Evolutionary conservation across 2,113 vertebrate genomes (phyloP).

Genomic region (Sitta europaea): DNA sequence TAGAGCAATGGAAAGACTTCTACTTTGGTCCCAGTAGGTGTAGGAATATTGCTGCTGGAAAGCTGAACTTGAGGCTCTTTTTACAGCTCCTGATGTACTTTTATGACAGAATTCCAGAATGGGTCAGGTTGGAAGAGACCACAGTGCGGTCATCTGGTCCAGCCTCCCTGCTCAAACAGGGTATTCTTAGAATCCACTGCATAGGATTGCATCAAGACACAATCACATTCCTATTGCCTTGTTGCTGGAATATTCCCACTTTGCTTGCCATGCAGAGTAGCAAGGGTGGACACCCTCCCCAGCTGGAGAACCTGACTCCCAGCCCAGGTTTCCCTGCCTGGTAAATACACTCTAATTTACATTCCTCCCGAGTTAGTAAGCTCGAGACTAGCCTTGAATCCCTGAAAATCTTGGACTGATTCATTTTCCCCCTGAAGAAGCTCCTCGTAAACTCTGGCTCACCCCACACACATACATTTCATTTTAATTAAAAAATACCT

Average conservation of each 20-base stretch:
- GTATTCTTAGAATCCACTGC: not conserved
- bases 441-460: slow-evolving; percentile 66
- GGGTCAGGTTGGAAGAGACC: not conserved
- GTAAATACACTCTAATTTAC: slow-evolving; percentile 41
- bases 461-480: slow-evolving; percentile 58
- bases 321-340: not conserved
- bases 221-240: not conserved
- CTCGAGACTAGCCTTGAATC: slow-evolving; percentile 6
- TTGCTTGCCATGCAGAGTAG: not conserved
- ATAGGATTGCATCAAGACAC: not conserved
- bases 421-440: slow-evolving; percentile 65
- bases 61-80: not conserved
- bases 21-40: not conserved
- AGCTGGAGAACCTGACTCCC: not conserved
- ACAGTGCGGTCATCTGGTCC: not conserved
- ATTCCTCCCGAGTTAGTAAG: slow-evolving; percentile 47
- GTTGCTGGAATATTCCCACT: not conserved
- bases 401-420: slow-evolving; percentile 44
- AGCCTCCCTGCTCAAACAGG: not conserved
- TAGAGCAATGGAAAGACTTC: not conserved
- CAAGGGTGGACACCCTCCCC: rapidly evolving
- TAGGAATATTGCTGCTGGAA: not conserved
- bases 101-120: not conserved
- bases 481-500: slow-evolving; percentile 68
- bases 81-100: not conserved